Conservation (phyloP, 2,797 vertebrate genomes). For the Tympanoctomys barrerae region DNA sequence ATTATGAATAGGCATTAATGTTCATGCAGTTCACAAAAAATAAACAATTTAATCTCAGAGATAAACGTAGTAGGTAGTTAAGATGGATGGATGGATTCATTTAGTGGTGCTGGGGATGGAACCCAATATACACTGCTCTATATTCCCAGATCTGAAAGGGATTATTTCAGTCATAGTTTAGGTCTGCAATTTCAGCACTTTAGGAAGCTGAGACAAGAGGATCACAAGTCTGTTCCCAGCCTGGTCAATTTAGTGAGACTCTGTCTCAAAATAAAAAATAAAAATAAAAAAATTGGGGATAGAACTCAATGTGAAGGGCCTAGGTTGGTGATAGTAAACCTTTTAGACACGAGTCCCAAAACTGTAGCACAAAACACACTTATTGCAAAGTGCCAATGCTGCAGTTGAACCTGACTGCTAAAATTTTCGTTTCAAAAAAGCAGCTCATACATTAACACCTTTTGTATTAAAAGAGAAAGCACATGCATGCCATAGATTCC, state of each 20-base stretch:
- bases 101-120: not conserved
- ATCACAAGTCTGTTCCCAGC: not conserved
- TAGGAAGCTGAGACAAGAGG: not conserved
- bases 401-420: not conserved
- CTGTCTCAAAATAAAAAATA: not conserved
- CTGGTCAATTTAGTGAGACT: not conserved
- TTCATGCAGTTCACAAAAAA: conserved; percentile 23
- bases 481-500: not conserved
- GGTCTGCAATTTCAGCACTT: not conserved
- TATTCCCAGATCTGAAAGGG: not conserved
- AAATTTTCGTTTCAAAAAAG: not conserved
- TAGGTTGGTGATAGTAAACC: not conserved
- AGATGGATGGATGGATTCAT: not conserved
- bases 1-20: conserved; percentile 26
- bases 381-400: not conserved
- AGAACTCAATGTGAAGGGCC: not conserved
- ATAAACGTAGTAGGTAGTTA: not conserved
- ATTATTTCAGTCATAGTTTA: not conserved
- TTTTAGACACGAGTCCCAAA: not conserved
- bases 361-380: not conserved
- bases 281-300: not conserved
- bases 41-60: conserved; percentile 10
- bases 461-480: not conserved
- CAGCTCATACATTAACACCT: not conserved
- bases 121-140: too few species aligned